Conservation (phyloP, 2,797 vertebrate species). For the Sciurus vulgaris region DNA sequence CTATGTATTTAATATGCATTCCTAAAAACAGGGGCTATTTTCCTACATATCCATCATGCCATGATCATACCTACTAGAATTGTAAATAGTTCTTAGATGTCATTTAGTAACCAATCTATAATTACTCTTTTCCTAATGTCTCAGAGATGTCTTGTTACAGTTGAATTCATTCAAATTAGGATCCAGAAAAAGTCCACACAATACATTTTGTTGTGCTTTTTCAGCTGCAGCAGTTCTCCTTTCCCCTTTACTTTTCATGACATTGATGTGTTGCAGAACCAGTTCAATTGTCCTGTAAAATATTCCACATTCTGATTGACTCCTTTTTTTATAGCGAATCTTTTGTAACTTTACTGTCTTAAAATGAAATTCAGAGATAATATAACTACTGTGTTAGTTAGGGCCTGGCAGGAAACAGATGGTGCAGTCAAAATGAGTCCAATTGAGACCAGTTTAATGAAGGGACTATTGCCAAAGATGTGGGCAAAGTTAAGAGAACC, state of each 20-base stretch:
- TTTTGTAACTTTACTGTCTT: conserved; percentile 68
- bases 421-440: conserved; percentile 34
- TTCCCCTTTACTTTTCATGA: not conserved
- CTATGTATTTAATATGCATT: not conserved
- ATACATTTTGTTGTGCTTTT: conserved; percentile 6
- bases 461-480: conserved; percentile 66
- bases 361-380: conserved; percentile 75
- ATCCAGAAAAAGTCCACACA: not conserved
- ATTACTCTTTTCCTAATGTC: not conserved
- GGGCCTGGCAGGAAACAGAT: not conserved
- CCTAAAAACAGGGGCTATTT: not conserved
- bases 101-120: not conserved
- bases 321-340: conserved; percentile 47
- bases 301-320: no score
- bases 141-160: not conserved
- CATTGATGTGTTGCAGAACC: conserved; percentile 29
- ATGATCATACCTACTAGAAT: not conserved
- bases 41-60: not conserved
- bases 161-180: conserved; percentile 2
- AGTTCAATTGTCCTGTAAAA: not conserved
- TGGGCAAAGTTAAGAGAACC: conserved; percentile 56
- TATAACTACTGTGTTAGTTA: conserved; percentile 66
- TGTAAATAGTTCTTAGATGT: not conserved
- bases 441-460: conserved; percentile 59
- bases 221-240: not conserved